A percentile compares a stretch with the other conserved stretches of the same genome.
phyloP scores from a whole-genome alignment of 2,113 vertebrate species.

The Gila orcuttii region DNA sequence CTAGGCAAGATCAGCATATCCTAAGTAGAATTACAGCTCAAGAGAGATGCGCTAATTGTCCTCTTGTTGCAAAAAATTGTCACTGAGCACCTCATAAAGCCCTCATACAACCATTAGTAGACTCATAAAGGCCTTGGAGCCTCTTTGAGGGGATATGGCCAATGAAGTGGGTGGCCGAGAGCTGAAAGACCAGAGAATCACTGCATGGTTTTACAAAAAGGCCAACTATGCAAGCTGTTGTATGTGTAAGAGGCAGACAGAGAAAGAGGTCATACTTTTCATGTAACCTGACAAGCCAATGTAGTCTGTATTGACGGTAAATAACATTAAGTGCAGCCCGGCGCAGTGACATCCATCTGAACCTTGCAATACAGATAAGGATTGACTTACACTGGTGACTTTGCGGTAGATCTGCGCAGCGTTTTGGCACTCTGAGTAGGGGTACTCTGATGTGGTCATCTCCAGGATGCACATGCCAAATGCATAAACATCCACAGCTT shows the following conservation, averaged over 20 bases:
- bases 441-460: slow-evolving; percentile 63
- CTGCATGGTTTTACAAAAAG: background rate
- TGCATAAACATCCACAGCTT: slow-evolving; percentile 62
- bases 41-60: slow-evolving; percentile 39
- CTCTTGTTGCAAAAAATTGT: slow-evolving; percentile 16
- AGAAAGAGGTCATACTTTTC: background rate
- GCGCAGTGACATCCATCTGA: background rate
- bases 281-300: background rate
- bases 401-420: slow-evolving; percentile 64
- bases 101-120: slow-evolving; percentile 25
- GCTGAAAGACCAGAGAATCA: background rate
- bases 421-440: slow-evolving; percentile 61
- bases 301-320: background rate
- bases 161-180: background rate
- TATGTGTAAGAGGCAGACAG: background rate
- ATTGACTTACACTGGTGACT: slow-evolving; percentile 57
- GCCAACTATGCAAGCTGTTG: background rate
- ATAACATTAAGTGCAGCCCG: background rate
- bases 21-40: slow-evolving; percentile 17
- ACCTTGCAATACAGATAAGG: background rate
- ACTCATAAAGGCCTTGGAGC: background rate
- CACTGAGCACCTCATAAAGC: slow-evolving; percentile 5
- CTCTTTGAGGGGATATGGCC: background rate
- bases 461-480: slow-evolving; percentile 66
- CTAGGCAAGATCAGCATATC: background rate